Evolutionary conservation across 53 echinoderm and acorn worm genomes (phyloP).

Genomic region (Holothuria scabra): DNA sequence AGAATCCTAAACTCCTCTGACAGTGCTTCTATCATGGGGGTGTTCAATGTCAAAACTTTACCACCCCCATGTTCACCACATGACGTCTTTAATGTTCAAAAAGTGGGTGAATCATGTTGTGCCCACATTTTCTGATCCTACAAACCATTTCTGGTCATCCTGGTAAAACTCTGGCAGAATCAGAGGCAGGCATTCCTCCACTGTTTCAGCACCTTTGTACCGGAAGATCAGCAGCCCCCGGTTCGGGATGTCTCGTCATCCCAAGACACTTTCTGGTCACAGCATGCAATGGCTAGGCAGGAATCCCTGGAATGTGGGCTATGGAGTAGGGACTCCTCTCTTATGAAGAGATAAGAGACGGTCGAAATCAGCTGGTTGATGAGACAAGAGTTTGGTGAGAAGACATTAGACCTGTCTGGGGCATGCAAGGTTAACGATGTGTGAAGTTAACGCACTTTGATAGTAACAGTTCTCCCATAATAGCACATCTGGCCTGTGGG

Average conservation of each 20-base stretch:
- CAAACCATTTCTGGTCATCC: constrained; percentile 29
- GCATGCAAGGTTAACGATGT: constrained; percentile 46
- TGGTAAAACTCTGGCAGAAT: background rate
- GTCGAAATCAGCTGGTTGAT: constrained; percentile 36
- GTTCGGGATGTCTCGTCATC: constrained; percentile 34
- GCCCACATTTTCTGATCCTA: background rate
- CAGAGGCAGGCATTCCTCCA: constrained; percentile 39
- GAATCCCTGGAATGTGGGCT: constrained; percentile 31
- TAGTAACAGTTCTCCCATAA: too few relatives aligned
- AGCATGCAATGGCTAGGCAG: constrained; percentile 34
- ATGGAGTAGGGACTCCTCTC: constrained; percentile 15
- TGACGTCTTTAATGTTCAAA: background rate
- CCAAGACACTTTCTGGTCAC: constrained; percentile 51
- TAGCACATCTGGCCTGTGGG: too few relatives aligned
- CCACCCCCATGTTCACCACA: too few relatives aligned
- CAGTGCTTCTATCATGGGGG: too few relatives aligned
- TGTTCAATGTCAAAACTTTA: too few relatives aligned
- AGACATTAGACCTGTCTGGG: constrained; percentile 50
- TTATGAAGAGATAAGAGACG: constrained; percentile 43
- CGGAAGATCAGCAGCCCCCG: constrained; percentile 42
- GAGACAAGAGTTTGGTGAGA: constrained; percentile 37
- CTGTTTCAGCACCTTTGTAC: too few relatives aligned
- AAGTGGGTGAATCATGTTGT: constrained; percentile 12
- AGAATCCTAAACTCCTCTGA: too few relatives aligned
- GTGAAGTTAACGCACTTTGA: constrained; percentile 43